These are phyloP conservation scores for Tribolium castaneum DNA, from an alignment of 1,140 invertebrate genomes.

Conservation along the genomic window DNA sequence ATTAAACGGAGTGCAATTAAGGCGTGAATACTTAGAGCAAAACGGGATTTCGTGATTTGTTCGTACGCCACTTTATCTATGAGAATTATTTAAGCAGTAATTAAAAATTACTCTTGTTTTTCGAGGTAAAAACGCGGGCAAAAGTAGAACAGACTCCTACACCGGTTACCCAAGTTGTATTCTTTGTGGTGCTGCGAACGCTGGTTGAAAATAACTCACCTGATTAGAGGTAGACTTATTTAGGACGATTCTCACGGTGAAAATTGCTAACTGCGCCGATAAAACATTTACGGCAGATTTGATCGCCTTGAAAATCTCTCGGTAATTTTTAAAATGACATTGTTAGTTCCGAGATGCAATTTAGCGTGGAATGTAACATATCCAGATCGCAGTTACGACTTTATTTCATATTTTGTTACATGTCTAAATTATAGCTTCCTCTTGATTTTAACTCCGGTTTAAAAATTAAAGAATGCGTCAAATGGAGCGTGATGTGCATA, in stretches of 20 bases:
- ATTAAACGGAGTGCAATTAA: conserved; percentile 31
- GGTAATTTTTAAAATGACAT: not conserved
- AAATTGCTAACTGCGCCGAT: not conserved
- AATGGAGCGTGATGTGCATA: not conserved
- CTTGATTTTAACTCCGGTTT: not conserved
- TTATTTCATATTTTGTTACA: not conserved
- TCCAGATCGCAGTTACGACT: not conserved
- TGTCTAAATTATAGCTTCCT: too few relatives aligned
- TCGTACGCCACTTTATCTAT: conserved; percentile 34
- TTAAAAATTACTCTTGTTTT: conserved; percentile 36
- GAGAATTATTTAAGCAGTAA: conserved; percentile 34
- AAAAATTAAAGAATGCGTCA: not conserved
- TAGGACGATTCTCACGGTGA: not conserved
- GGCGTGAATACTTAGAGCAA: conserved; percentile 30
- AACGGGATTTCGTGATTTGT: conserved; percentile 35
- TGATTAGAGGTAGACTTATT: not conserved
- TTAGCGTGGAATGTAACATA: not conserved
- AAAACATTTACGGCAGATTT: conserved; percentile 4
- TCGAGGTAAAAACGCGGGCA: conserved; percentile 9
- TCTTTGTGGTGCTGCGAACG: not conserved
- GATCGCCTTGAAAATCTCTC: not conserved
- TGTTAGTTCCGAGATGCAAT: not conserved
- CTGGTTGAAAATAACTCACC: not conserved
- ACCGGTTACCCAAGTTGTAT: conserved; percentile 10
- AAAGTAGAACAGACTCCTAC: conserved; percentile 33